Percentiles rank a stretch among this genome's conserved stretches.
phyloP scores from a whole-genome alignment of 2,888 invertebrate genomes.

The Biston stratarius region DNA sequence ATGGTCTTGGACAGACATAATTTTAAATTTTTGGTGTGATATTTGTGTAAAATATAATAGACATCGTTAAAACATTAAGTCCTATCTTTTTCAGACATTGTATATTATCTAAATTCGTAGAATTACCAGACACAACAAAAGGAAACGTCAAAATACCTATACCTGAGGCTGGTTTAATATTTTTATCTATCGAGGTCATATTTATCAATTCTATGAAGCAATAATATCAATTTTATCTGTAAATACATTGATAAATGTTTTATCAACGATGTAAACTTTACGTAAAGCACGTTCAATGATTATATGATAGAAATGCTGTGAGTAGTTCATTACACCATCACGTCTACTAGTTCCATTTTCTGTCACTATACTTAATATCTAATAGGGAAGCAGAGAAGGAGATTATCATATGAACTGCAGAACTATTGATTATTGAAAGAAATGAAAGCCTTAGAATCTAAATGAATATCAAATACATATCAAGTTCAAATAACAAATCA shows the following conservation, averaged over 20 bases:
- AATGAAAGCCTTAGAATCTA: too few relatives aligned
- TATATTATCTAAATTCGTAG: conserved; percentile 16
- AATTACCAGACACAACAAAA: conserved; percentile 41
- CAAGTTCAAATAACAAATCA: too few relatives aligned
- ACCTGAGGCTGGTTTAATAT: conserved; percentile 33
- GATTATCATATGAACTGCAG: background rate
- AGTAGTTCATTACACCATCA: conserved; percentile 33
- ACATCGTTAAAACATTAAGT: background rate
- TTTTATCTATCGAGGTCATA: conserved; percentile 68
- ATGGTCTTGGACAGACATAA: too few relatives aligned
- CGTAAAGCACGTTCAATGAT: conserved; percentile 48
- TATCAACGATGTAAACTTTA: conserved; percentile 48
- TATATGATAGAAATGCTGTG: conserved; percentile 37
- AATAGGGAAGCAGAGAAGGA: conserved; percentile 3
- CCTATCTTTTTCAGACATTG: conserved; percentile 1
- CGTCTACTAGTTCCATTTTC: conserved; percentile 34
- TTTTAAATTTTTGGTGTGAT: background rate
- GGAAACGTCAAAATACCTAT: conserved; percentile 44
- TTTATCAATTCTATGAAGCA: conserved; percentile 66
- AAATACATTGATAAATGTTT: conserved; percentile 50
- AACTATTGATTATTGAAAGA: too few relatives aligned
- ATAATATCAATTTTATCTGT: conserved; percentile 67
- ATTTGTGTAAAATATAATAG: background rate
- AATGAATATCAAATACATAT: too few relatives aligned
- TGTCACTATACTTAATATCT: conserved; percentile 22